Conservation (phyloP, 2,797 vertebrate genomes). For the Xenopus petersii region DNA sequence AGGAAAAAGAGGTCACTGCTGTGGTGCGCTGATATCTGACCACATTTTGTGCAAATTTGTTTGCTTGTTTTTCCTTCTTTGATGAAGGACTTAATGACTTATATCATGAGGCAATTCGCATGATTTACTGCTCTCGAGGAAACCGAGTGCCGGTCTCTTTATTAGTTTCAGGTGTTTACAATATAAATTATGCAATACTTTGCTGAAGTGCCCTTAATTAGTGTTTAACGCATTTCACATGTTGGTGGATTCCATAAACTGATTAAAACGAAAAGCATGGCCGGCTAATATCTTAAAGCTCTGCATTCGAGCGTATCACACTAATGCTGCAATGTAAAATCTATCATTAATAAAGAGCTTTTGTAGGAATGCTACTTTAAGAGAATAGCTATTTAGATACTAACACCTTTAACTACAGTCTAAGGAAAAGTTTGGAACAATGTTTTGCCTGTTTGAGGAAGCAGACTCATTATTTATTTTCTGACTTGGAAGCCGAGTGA, state of each 20-base stretch:
- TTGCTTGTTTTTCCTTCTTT: slow-evolving; percentile 37
- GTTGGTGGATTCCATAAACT: slow-evolving; percentile 9
- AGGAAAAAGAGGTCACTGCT: too few relatives aligned
- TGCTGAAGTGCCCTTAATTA: slow-evolving; percentile 21
- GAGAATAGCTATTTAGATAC: neutral
- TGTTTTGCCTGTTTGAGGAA: slow-evolving; percentile 25
- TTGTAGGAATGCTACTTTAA: too few relatives aligned
- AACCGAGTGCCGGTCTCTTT: slow-evolving; percentile 27
- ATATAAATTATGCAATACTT: slow-evolving; percentile 38
- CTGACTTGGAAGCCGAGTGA: slow-evolving; percentile 7
- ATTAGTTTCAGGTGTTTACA: slow-evolving; percentile 46
- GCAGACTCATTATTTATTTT: slow-evolving; percentile 40
- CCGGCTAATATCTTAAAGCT: neutral
- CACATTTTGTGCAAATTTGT: slow-evolving; percentile 26
- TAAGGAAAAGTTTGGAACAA: slow-evolving; percentile 10
- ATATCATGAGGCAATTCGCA: slow-evolving; percentile 40
- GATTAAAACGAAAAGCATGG: slow-evolving; percentile 27
- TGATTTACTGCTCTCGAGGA: slow-evolving; percentile 43
- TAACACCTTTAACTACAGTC: neutral
- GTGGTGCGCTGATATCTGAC: neutral
- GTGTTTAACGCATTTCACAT: slow-evolving; percentile 8
- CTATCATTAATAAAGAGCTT: neutral
- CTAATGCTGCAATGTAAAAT: neutral
- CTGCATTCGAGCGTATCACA: neutral
- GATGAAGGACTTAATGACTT: slow-evolving; percentile 42